Conservation (phyloP, 2,113 vertebrate genomes). For the Anarhynchus alexandrinus region DNA sequence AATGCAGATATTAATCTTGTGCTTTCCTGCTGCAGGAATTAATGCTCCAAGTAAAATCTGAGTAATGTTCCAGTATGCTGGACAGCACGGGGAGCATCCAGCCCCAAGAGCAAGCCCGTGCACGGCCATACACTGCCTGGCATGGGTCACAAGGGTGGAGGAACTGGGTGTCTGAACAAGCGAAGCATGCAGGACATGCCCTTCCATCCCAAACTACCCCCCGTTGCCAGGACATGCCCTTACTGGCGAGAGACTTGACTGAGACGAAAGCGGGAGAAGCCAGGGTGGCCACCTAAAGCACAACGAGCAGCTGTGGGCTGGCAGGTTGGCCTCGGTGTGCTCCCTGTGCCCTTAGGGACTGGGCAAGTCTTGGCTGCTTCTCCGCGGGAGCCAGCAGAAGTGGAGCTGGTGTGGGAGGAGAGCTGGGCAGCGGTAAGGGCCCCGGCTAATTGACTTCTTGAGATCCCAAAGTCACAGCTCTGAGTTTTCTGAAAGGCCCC, state of each 20-base stretch:
- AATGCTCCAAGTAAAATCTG: background rate
- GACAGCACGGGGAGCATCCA: background rate
- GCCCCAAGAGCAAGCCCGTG: background rate
- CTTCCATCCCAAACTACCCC: background rate
- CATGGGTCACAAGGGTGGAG: background rate
- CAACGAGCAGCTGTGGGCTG: background rate
- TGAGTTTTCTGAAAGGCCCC: background rate
- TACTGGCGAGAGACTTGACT: background rate
- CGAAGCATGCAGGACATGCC: background rate
- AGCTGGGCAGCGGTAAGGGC: background rate
- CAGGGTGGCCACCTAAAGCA: background rate
- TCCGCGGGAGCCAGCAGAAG: background rate
- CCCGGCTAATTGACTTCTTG: background rate
- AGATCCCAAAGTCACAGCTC: background rate
- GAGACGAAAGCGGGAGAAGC: accelerated
- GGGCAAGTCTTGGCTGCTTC: background rate
- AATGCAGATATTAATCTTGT: background rate
- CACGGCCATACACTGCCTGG: background rate
- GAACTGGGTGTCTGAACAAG: background rate
- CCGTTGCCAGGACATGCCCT: background rate
- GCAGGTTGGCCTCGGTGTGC: background rate
- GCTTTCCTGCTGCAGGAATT: background rate
- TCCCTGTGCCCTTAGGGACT: accelerated
- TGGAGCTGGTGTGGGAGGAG: background rate
- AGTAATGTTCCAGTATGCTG: background rate